A percentile compares a stretch with the other conserved stretches of the same genome.
Conservation (phyloP, 2,888 invertebrate species). For the Drosophila neotestacea region DNA sequence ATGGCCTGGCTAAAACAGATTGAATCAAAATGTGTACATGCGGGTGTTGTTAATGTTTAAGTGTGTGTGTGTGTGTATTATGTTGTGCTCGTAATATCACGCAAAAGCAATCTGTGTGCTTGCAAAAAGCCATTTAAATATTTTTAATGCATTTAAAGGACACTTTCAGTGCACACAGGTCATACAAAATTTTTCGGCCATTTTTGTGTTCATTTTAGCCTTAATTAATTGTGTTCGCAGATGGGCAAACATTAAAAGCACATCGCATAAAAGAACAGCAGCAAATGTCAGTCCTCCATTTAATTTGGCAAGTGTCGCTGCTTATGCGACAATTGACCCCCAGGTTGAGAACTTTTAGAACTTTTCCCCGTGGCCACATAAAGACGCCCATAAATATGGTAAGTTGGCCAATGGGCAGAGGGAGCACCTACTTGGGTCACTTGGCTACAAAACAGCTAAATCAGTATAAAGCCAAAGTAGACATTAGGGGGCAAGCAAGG, state of each 20-base stretch:
- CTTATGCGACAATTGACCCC: slow-evolving; percentile 63
- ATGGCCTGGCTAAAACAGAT: slow-evolving; percentile 33
- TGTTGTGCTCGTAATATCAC: slow-evolving; percentile 11
- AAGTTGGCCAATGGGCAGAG: slow-evolving; percentile 17
- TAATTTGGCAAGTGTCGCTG: neutral
- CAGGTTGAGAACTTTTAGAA: slow-evolving; percentile 21
- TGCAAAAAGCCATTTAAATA: slow-evolving; percentile 33
- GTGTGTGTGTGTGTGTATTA: slow-evolving; percentile 1
- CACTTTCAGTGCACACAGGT: slow-evolving; percentile 14
- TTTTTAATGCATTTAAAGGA: slow-evolving; percentile 40
- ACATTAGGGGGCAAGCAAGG: neutral
- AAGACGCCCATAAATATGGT: slow-evolving; percentile 56
- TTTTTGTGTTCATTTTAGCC: slow-evolving; percentile 15
- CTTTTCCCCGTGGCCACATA: slow-evolving; percentile 39
- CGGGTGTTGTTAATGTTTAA: neutral
- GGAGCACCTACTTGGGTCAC: neutral
- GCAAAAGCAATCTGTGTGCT: slow-evolving; percentile 15
- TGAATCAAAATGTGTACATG: slow-evolving; percentile 9
- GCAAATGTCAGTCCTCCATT: slow-evolving; percentile 27
- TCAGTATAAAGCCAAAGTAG: slow-evolving; percentile 14
- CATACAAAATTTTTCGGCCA: slow-evolving; percentile 17
- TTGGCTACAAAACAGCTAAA: slow-evolving; percentile 35
- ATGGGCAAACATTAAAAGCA: slow-evolving; percentile 16
- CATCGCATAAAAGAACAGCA: slow-evolving; percentile 10
- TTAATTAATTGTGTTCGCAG: slow-evolving; percentile 52